phyloP scores from a whole-genome alignment of 2,797 vertebrate genomes.

The Tragelaphus oryx region DNA sequence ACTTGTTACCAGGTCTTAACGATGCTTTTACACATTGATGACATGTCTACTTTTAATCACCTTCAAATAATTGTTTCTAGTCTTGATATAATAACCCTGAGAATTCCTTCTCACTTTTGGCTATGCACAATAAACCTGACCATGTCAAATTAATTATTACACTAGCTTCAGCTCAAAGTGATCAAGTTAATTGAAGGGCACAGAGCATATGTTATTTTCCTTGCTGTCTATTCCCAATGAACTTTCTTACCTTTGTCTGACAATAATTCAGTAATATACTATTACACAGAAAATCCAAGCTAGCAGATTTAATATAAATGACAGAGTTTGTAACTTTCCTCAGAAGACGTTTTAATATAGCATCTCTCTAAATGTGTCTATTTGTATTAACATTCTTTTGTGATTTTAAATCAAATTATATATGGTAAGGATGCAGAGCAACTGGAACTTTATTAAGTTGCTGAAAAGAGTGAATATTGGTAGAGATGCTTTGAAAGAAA shows the following conservation, averaged over 20 bases:
- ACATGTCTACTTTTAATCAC: conserved; percentile 15
- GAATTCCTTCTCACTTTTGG: conserved; percentile 18
- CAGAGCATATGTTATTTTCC: not conserved
- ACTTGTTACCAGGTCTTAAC: not conserved
- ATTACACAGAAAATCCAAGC: not conserved
- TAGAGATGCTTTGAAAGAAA: not conserved
- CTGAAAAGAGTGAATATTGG: not conserved
- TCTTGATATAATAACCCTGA: not conserved
- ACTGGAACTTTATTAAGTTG: not conserved
- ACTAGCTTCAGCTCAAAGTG: conserved; percentile 8
- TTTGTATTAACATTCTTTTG: not conserved
- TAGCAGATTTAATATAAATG: conserved; percentile 2
- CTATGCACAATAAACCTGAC: conserved; percentile 34
- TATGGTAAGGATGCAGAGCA: not conserved
- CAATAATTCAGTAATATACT: not conserved
- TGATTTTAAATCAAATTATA: not conserved
- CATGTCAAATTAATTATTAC: conserved; percentile 38
- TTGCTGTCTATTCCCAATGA: not conserved
- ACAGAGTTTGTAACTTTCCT: not conserved
- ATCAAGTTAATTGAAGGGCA: conserved; percentile 25
- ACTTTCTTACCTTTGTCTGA: not conserved
- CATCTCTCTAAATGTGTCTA: not conserved
- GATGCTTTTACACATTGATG: not conserved
- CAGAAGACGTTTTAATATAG: not conserved
- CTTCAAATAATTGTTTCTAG: conserved; percentile 29